Base-by-base conservation (phyloP, 2,888 invertebrate species). In the Troides aeacus region DNA sequence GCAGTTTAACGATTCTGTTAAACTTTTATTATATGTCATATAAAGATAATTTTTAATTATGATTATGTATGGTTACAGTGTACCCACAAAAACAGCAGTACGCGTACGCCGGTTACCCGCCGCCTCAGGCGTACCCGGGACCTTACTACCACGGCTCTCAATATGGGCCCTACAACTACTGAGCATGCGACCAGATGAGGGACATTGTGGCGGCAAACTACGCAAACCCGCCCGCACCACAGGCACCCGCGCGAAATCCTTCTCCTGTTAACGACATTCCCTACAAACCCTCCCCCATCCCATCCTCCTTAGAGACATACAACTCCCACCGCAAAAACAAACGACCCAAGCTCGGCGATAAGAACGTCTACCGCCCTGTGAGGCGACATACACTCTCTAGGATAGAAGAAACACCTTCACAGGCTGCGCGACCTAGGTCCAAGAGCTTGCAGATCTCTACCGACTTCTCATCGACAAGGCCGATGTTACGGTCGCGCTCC, bases 21-120 rank as follows among this genome's bases (percentile, higher is more conserved):
- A 68, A 71, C 70, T 18, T 66, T 58, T 62, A 30, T 46, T 62
- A 58, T 21, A n/a, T 58, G 12, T 53, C n/a, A 21, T 23, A 23
- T 24, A 7, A 24, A 30, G 23, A 23, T 18, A 10, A 63, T 46
- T 8, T 10, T 24, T 53, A 23, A 18, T 18, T 46, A 18, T 61
- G 36, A 69, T 23, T 3, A 15, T 36, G 10, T 30, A 56, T 58
- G 17, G 58, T 62, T 62, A 62, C 94, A 97, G 98, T 98, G 81
- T 98, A 98, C 92, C 98, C 98, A 66, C 98, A 98, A 89, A 98
- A 98, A 90, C 97, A 98, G 87, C 97, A 97, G 78, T 97, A 97
- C 84, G 97, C 97, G 21, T 98, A 97, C 86, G 96, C 97, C 67
- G 97, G 97, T 71, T 97, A 97, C 87, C 96, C 97, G 69, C 96